Conservation (phyloP, 35 echinoderm and acorn worm genomes). For the Ophiothrix spiculata region DNA sequence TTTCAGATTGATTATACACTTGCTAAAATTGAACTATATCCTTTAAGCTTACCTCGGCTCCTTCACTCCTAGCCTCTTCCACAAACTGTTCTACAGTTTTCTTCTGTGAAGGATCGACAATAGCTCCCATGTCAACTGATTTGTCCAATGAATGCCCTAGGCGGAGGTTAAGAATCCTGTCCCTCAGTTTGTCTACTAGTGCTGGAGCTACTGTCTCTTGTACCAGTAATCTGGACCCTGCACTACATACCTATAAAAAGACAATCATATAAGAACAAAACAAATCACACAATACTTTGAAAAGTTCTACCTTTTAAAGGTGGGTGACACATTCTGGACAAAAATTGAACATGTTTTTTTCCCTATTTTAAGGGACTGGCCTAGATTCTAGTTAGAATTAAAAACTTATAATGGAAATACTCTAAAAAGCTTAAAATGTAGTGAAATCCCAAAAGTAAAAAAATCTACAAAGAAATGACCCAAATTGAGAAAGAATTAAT, state of each 20-base stretch:
- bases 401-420: no score
- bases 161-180: constrained; percentile 74
- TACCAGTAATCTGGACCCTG: constrained; percentile 78
- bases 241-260: constrained; percentile 38
- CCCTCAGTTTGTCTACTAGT: constrained; percentile 77
- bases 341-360: no score
- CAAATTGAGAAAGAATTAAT: no score
- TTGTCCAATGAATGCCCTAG: constrained; percentile 92
- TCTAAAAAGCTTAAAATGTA: no score
- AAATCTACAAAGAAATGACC: no score
- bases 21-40: no score
- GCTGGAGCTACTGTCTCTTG: constrained; percentile 69
- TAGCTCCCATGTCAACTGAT: constrained; percentile 90
- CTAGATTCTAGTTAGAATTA: no score
- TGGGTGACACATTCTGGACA: no score
- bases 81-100: constrained; percentile 85
- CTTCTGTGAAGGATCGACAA: constrained; percentile 86
- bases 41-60: constrained; percentile 84
- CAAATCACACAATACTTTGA: constrained; percentile 64
- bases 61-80: constrained; percentile 82
- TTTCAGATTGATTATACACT: no score
- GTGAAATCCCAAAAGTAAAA: no score
- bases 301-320: no score
- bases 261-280: neutral
- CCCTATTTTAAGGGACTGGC: no score